Evolutionary conservation across 1,140 invertebrate species (phyloP), one percentile per base, ranked within the genome.

Genomic region (Eumaeus atala): DNA sequence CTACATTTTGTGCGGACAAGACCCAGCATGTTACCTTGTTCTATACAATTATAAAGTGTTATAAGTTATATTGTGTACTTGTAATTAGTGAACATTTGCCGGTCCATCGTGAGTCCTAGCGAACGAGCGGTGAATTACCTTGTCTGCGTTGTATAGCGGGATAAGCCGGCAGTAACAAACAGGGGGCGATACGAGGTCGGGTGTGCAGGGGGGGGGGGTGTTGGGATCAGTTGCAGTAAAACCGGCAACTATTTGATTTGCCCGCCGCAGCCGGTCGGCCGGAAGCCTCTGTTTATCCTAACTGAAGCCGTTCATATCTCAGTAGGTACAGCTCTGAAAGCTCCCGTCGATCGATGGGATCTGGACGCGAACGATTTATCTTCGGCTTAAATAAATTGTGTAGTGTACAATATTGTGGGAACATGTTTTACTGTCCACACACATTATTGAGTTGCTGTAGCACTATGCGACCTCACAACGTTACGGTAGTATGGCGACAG

Each of bases 201-300:
- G n/a, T 10, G n/a, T 4, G 17, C 17, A 14, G n/a, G 21, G 0
- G 52, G 52, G n/a, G 14, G 34, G 0, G 42, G 51, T 8, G 0
- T 5, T 18, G 33, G 42, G 53, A 48, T 55, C 53, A 55, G 53
- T 55, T 55, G 53, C 53, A 48, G 53, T 54, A 48, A 54, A 54
- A 54, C 53, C 53, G 53, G 53, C 44, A 48, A 54, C 53, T 54
- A 48, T 54, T 54, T 54, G 53, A 54, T 54, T 47, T 54, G 53
- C 53, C 33, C 44, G 44, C 44, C 44, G 34, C 53, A 54, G 44
- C 53, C 33, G 51, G 51, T 38, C 48, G 48, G 48, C 48, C 21
- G 48, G 21, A 49, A 49, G 28, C 48, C 48, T 42, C 28, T 55
- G 44, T 55, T 48, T 55, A 47, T 44, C 42, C 21, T 10, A 33